These are phyloP conservation scores for Noctua pronuba DNA, from an alignment of 2,888 invertebrate species.

Conservation along the genomic window DNA sequence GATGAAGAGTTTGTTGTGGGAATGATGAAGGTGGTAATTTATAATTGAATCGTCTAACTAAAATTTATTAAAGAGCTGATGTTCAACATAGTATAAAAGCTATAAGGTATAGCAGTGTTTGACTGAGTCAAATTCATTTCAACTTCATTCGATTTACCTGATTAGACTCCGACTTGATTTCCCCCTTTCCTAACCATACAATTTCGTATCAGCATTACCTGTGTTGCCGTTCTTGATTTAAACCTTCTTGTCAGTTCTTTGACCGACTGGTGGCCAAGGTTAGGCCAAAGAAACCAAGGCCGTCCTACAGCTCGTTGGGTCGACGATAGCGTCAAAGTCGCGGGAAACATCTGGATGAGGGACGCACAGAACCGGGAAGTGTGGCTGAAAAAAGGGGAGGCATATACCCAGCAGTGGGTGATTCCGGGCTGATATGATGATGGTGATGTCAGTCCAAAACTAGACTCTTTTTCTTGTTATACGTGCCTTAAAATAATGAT, in stretches of 20 bases:
- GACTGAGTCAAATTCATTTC: not conserved
- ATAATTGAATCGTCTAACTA: not conserved
- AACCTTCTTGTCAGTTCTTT: not conserved
- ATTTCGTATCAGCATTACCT: not conserved
- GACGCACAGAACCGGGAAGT: no score
- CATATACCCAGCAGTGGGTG: no score
- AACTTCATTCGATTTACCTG: not conserved
- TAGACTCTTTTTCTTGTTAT: not conserved
- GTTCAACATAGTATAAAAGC: not conserved
- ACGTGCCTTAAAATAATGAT: not conserved
- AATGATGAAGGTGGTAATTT: slow-evolving; percentile 8
- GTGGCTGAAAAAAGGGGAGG: no score
- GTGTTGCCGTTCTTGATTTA: not conserved
- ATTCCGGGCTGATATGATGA: no score
- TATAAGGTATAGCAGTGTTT: not conserved
- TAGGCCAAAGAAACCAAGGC: no score
- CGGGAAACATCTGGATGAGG: no score
- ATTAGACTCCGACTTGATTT: not conserved
- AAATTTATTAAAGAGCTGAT: not conserved
- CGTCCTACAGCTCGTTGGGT: no score
- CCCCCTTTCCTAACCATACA: no score
- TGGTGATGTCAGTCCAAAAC: no score
- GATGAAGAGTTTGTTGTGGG: not conserved
- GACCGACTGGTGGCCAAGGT: no score
- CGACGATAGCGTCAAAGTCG: no score